Evolutionary conservation across 2,113 vertebrate genomes (phyloP).

Genomic region (Spheniscus mendiculus): DNA sequence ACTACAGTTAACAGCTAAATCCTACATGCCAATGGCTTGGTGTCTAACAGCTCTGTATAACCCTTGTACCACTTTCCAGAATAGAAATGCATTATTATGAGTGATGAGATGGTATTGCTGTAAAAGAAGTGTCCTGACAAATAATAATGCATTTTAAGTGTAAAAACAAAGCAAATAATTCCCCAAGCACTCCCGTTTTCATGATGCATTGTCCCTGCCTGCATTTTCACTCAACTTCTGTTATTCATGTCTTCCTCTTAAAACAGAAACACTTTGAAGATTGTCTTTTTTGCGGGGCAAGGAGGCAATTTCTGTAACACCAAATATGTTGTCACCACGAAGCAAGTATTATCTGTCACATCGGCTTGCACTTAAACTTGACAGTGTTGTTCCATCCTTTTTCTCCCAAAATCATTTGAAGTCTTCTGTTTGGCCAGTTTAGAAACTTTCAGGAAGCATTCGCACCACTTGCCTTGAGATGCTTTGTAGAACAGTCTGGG

Average conservation of each 20-base stretch:
- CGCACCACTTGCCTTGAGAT: fast-evolving
- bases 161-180: not conserved
- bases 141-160: not conserved
- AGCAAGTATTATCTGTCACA: not conserved
- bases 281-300: not conserved
- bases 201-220: not conserved
- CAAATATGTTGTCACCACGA: not conserved
- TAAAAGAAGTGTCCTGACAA: not conserved
- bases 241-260: not conserved
- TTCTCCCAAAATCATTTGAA: not conserved
- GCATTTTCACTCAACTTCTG: not conserved
- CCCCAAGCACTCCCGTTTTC: not conserved
- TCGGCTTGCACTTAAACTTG: not conserved
- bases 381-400: not conserved
- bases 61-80: not conserved
- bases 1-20: not conserved
- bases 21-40: not conserved
- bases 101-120: not conserved
- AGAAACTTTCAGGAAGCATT: not conserved
- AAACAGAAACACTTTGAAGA: not conserved
- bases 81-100: not conserved
- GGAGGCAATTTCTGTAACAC: not conserved
- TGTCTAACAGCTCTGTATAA: not conserved
- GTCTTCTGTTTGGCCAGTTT: not conserved
- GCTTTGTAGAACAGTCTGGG: not conserved